Evolutionary conservation across 2,797 vertebrate species (phyloP).

Genomic region (Pseudomugil gertrudae): DNA sequence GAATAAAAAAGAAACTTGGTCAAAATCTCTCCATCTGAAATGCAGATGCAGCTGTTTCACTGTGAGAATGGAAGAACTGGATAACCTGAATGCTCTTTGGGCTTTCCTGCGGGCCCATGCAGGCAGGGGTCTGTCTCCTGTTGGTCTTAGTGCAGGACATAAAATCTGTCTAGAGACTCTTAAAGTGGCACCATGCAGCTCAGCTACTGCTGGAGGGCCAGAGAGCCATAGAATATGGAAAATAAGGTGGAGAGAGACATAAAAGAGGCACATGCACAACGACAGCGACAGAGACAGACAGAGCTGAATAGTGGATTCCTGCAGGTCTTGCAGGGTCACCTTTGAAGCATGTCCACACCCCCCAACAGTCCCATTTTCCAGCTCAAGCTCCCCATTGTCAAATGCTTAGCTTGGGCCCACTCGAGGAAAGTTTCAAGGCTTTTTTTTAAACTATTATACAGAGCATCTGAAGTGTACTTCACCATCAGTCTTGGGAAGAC

Average conservation of each 20-base stretch:
- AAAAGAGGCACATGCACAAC: conserved; percentile 21
- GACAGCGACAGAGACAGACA: conserved; percentile 13
- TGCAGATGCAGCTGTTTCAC: conserved; percentile 35
- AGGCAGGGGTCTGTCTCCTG: conserved; percentile 27
- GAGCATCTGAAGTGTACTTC: conserved; percentile 23
- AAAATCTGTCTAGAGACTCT: conserved; percentile 16
- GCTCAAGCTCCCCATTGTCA: conserved; percentile 39
- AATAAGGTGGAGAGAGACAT: conserved; percentile 1
- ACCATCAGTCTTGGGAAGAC: conserved; percentile 2
- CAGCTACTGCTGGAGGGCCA: conserved; percentile 28
- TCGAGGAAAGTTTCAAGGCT: conserved; percentile 33
- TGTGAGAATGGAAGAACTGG: conserved; percentile 6
- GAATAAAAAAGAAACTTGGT: conserved; percentile 7
- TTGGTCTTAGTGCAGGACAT: conserved; percentile 17
- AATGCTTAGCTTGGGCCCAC: conserved; percentile 35
- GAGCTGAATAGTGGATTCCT: conserved; percentile 37
- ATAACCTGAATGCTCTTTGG: conserved; percentile 27
- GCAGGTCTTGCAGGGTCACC: conserved; percentile 48
- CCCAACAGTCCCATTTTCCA: conserved; percentile 37
- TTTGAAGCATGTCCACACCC: conserved; percentile 42
- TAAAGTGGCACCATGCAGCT: conserved; percentile 22
- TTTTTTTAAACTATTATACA: conserved; percentile 33
- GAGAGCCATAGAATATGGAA: conserved; percentile 21
- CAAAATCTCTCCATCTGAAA: conserved; percentile 26
- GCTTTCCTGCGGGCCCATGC: conserved; percentile 22